Conservation (phyloP, 1,140 invertebrate species). For the Amyelois transitella region DNA sequence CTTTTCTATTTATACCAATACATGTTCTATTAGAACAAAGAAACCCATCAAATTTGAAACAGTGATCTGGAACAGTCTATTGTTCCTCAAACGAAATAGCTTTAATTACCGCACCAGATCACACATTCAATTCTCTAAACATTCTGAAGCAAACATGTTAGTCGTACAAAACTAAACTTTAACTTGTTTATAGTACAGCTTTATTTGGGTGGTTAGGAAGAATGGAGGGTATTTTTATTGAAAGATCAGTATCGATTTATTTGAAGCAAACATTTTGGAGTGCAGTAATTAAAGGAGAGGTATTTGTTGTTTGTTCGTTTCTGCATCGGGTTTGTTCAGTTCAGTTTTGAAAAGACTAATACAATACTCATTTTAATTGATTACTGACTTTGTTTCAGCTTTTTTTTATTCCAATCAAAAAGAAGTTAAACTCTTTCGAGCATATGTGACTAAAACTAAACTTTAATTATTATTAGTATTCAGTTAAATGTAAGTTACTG, state of each 20-base stretch:
- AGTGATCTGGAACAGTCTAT: slow-evolving; percentile 11
- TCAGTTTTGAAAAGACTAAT: too few species aligned
- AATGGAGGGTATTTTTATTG: slow-evolving; percentile 22
- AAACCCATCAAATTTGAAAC: slow-evolving; percentile 1
- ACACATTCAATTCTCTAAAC: slow-evolving; percentile 7
- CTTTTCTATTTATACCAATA: not conserved
- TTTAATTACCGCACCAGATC: slow-evolving; percentile 31
- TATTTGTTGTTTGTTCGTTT: not conserved
- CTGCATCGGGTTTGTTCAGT: too few species aligned
- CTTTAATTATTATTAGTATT: too few species aligned
- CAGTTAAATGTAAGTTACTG: too few species aligned
- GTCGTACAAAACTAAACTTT: slow-evolving; percentile 1
- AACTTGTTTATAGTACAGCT: not conserved
- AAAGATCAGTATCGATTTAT: slow-evolving; percentile 35
- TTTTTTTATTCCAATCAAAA: too few species aligned
- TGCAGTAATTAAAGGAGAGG: slow-evolving; percentile 30
- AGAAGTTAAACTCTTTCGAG: too few species aligned
- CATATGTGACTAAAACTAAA: too few species aligned
- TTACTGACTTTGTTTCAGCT: too few species aligned
- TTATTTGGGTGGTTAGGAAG: not conserved
- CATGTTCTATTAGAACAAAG: not conserved
- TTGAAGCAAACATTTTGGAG: slow-evolving; percentile 32
- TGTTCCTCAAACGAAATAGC: slow-evolving; percentile 14
- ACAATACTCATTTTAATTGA: too few species aligned
- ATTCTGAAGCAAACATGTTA: not conserved